Evolutionary conservation across 2,797 vertebrate species (phyloP), one percentile per base, ranked within the genome.

Genomic region (Cheirogaleus major): DNA sequence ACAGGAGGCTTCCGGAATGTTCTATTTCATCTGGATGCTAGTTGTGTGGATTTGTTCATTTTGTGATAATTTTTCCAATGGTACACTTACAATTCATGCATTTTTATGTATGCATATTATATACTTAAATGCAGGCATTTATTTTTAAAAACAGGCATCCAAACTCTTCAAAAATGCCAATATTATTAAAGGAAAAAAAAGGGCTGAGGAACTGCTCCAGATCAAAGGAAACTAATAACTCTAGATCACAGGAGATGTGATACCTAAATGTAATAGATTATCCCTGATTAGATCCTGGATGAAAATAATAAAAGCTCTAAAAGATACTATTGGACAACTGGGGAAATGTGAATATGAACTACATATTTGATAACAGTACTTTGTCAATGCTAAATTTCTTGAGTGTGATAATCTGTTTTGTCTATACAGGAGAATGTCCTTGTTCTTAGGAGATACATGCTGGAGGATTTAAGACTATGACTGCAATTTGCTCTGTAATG

Each of bases 381-480:
- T 32, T 89, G 38, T 79, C 67, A 81, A 30, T 4, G 12, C 52
- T 79, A 69, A 67, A 61, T 59, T 96, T 90, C 65, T 92, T 55
- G 38, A 79, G 38, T 83, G 27, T 65, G 75, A 48, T 61, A 17
- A 67, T 48, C 89, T 87, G 73, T 92, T 84, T 78, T 61, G 55
- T 95, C 63, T 94, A 25, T 67, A 69, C 12, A 86, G 70, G 87
- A 93, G 50, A 93, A 87, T 41, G 61, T 55, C 75, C 65, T 85
- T 75, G 25, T 65, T 93, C 41, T 93, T 52, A 73, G 73, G 63
- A 89, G 89, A 93, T 20, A 91, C 2, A 12, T 9, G 25, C 38
- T 94, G 30, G 83, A 78, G 70, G 92, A 94, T 55, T 78, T 78
- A 80, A 65, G 76, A 27, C 69, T 41, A 91, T 38, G 38, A 48